Conservation (phyloP, 1,140 invertebrate species). For the Orius insidiosus region DNA sequence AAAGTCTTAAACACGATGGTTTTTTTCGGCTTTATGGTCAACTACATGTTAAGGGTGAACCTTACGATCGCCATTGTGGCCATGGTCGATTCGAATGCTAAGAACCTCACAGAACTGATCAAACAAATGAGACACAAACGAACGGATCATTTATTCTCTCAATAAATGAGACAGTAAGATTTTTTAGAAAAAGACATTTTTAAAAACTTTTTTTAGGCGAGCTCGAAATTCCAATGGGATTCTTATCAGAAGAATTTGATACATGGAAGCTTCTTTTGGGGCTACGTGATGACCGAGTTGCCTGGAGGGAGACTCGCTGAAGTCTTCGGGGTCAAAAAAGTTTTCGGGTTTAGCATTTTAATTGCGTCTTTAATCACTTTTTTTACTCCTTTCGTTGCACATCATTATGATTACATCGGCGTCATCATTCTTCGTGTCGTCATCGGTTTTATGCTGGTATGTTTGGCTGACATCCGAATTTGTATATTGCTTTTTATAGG, state of each 20-base stretch:
- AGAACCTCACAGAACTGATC: not conserved
- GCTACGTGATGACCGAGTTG: conserved; percentile 72
- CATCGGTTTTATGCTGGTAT: conserved; percentile 51
- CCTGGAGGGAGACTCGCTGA: conserved; percentile 73
- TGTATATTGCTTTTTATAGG: conserved; percentile 28
- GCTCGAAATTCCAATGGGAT: conserved; percentile 52
- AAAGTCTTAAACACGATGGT: conserved; percentile 61
- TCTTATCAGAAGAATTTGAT: conserved; percentile 57
- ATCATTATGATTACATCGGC: conserved; percentile 34
- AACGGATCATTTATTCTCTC: too few species aligned
- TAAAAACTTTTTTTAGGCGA: not conserved
- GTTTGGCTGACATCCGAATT: too few species aligned
- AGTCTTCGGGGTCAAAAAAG: conserved; percentile 54
- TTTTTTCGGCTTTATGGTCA: conserved; percentile 69
- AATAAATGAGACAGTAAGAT: too few species aligned
- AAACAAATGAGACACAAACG: too few species aligned
- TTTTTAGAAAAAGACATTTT: not conserved
- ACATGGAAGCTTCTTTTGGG: conserved; percentile 76
- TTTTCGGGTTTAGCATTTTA: conserved; percentile 73
- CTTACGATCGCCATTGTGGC: conserved; percentile 76
- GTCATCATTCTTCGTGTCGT: conserved; percentile 43
- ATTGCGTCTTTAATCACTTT: conserved; percentile 64
- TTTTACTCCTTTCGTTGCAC: conserved; percentile 56
- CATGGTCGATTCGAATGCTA: conserved; percentile 46
- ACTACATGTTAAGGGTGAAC: conserved; percentile 75